Evolutionary conservation across 92 coral and sea anemone genomes (phyloP).

Genomic region (Scolanthus callimorphus): DNA sequence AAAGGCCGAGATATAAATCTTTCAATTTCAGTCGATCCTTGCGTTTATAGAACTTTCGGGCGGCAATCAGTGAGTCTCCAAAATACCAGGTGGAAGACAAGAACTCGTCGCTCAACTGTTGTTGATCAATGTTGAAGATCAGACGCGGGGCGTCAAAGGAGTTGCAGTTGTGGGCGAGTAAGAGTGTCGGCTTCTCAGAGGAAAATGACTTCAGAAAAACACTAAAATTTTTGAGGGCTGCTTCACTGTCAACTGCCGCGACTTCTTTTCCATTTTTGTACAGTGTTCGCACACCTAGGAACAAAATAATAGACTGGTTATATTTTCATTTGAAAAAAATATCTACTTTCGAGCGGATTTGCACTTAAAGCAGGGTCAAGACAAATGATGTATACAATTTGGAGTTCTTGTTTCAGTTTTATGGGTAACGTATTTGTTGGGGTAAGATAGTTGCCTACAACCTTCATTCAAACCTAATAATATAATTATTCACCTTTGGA

Average conservation of each 20-base stretch:
- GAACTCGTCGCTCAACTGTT: not conserved
- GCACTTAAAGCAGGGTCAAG: too few species aligned
- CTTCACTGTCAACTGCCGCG: slow-evolving; percentile 12
- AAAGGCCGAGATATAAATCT: slow-evolving; percentile 8
- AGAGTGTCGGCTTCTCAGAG: not conserved
- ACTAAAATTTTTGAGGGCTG: slow-evolving; percentile 12
- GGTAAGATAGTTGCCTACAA: too few species aligned
- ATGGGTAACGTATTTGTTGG: too few species aligned
- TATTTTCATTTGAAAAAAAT: too few species aligned
- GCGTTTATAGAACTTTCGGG: not conserved
- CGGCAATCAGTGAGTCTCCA: slow-evolving; percentile 9
- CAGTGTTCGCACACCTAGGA: not conserved
- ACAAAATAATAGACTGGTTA: too few species aligned
- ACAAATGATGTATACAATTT: too few species aligned
- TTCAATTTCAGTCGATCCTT: slow-evolving; percentile 6
- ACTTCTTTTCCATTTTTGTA: slow-evolving; percentile 10
- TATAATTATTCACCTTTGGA: too few species aligned
- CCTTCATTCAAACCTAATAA: too few species aligned
- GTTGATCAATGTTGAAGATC: not conserved
- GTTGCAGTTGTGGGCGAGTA: slow-evolving; percentile 23
- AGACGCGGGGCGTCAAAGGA: slow-evolving; percentile 27
- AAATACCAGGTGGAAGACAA: not conserved
- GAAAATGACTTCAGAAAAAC: not conserved
- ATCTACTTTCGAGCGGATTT: too few species aligned
- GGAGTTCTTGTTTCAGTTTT: too few species aligned